These are phyloP conservation scores for Ichneumon xanthorius DNA, from an alignment of 2,888 invertebrate species.

Conservation along the genomic window DNA sequence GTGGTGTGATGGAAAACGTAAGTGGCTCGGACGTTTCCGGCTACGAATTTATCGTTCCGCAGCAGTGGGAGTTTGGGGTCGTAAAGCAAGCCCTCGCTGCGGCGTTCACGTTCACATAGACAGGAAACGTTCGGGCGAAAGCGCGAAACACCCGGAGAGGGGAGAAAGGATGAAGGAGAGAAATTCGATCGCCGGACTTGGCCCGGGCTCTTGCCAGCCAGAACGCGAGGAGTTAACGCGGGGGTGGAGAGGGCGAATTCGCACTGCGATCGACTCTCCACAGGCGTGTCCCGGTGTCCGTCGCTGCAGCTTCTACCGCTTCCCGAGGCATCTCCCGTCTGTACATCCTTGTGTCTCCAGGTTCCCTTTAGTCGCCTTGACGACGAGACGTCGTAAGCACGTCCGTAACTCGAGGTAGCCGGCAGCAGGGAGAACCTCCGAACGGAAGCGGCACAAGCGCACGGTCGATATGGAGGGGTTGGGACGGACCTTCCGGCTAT, in stretches of 20 bases:
- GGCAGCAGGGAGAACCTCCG: not conserved
- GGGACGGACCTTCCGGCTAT: conserved; percentile 26
- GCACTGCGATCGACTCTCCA: conserved; percentile 37
- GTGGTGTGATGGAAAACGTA: conserved; percentile 57
- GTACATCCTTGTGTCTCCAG: conserved; percentile 4
- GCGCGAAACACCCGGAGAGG: not conserved
- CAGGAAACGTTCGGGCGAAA: conserved; percentile 6
- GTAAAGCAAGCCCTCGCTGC: conserved; percentile 48
- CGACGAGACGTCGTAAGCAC: conserved; percentile 45
- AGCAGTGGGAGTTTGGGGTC: conserved; percentile 35
- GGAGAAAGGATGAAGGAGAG: conserved; percentile 19
- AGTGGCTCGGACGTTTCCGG: conserved; percentile 59
- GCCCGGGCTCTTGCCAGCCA: not conserved
- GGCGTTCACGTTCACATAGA: conserved; percentile 5
- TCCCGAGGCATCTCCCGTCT: conserved; percentile 18
- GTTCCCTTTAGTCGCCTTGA: conserved; percentile 49
- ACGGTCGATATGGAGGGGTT: conserved; percentile 32
- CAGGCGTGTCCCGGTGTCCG: conserved; percentile 20
- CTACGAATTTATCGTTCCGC: conserved; percentile 54
- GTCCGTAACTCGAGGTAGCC: conserved; percentile 18
- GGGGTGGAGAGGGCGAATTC: conserved; percentile 13
- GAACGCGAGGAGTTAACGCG: conserved; percentile 35
- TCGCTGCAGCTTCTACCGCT: conserved; percentile 23
- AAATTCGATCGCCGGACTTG: conserved; percentile 48
- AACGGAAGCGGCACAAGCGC: not conserved